A percentile compares a stretch with the other conserved stretches of the same genome.
These are phyloP conservation scores for Caenorhabditis latens DNA, from an alignment of 1,140 invertebrate genomes.

Conservation along the genomic window DNA sequence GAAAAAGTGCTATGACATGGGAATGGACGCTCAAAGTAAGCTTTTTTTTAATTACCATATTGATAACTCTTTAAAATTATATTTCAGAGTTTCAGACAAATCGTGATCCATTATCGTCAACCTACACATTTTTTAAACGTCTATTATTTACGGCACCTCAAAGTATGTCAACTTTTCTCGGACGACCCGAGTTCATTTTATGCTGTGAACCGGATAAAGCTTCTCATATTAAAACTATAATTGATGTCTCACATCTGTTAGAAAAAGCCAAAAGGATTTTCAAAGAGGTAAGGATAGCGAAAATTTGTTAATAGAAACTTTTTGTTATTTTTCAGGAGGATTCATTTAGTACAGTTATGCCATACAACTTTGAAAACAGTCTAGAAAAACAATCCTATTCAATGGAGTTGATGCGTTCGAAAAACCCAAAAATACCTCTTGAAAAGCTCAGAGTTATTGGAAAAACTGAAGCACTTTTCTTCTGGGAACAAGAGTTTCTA, in stretches of 20 bases:
- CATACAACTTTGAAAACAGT: background rate
- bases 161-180: no score
- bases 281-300: background rate
- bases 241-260: background rate
- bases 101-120: no score
- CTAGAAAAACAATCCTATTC: background rate
- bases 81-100: no score
- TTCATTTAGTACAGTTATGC: background rate
- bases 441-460: background rate
- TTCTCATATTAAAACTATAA: background rate
- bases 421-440: background rate
- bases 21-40: background rate
- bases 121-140: no score
- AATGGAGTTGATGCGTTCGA: background rate
- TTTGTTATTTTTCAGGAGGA: background rate
- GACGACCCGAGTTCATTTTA: background rate
- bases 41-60: no score
- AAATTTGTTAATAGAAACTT: background rate
- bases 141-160: no score
- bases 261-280: background rate
- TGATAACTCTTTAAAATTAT: no score
- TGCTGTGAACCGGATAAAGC: conserved; percentile 2
- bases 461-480: background rate
- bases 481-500: conserved; percentile 14
- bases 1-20: background rate